Base-by-base conservation (phyloP, 2,797 vertebrate genomes). In the Sitta carolinensis region DNA sequence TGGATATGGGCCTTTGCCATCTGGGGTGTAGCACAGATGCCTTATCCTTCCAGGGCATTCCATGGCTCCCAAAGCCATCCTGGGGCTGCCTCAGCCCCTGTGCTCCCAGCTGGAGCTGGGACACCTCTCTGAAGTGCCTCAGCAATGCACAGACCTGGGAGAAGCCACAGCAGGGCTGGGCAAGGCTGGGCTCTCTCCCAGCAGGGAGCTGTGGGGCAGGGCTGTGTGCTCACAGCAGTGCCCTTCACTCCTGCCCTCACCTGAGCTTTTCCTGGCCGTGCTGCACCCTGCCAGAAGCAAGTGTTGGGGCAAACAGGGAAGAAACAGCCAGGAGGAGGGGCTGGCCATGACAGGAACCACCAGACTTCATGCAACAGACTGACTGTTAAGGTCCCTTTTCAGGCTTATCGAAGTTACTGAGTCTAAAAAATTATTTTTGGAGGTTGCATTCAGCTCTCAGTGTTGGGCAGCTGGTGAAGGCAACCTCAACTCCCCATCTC, bases 191-290 rank as follows among this genome's bases (percentile, higher is more conserved):
- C 40, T 69, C 34, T 1, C 5, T 25, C 27, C 10, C 51, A 52
- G 63, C 47, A 55, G 4, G 2, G 0, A 15, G 79, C 36, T 38
- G 30, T 10, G 45, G 47, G 34, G 45, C 52, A 30, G 34, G 36
- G n/a, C 34, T 1, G 1, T 16, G 47, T 0, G 0, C 27, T 72
- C n/a, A 38, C 21, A 10, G 43, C 57, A 58, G 3, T 1, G 26
- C 11, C 62, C 81, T 43, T n/a, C 61, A 1, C 27, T 34, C n/a
- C 79, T 72, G 45, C 30, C 26, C 34, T 23, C 3, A 0, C 52
- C 32, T 1, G 43, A 25, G 40, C 70, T 47, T 47, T 10, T 40
- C 36, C 90, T 27, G 52, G 25, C 69, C 22, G 0, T 23, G 25
- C 48, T n/a, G 17, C 16, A 30, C 13, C 32, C 5, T 30, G 67